Evolutionary conservation across 2,113 vertebrate species (phyloP).

Genomic region (Ramphastos sulfuratus): DNA sequence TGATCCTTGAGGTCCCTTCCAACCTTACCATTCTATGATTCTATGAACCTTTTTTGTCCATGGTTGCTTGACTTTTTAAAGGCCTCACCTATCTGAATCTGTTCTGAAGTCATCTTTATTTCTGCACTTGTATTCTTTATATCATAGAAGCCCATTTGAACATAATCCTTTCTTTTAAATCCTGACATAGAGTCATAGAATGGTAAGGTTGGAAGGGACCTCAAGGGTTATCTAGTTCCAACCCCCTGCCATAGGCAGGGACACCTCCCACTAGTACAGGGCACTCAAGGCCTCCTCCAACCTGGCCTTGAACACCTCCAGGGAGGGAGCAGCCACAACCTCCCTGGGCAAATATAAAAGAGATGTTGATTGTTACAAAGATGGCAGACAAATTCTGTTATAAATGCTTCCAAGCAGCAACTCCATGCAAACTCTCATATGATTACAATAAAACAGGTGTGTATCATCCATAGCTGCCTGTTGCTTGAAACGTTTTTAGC

Average conservation of each 20-base stretch:
- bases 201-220: too few species aligned
- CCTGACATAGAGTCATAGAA: too few species aligned
- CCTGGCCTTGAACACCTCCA: too few species aligned
- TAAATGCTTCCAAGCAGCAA: too few species aligned
- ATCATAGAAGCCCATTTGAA: not conserved
- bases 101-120: not conserved
- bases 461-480: not conserved
- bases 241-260: too few species aligned
- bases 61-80: not conserved
- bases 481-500: not conserved
- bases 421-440: not conserved
- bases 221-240: too few species aligned
- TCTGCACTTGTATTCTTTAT: not conserved
- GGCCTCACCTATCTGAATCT: not conserved
- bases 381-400: not conserved
- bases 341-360: not conserved
- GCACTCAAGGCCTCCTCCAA: too few species aligned
- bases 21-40: too few species aligned
- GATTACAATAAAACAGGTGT: not conserved
- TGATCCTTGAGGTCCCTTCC: too few species aligned
- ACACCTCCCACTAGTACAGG: too few species aligned
- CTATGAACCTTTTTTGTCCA: too few species aligned
- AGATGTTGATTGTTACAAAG: not conserved
- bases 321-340: too few species aligned
- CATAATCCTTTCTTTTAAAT: not conserved